Evolutionary conservation across 1,140 invertebrate genomes (phyloP).

Genomic region (Psilanteris sp.): DNA sequence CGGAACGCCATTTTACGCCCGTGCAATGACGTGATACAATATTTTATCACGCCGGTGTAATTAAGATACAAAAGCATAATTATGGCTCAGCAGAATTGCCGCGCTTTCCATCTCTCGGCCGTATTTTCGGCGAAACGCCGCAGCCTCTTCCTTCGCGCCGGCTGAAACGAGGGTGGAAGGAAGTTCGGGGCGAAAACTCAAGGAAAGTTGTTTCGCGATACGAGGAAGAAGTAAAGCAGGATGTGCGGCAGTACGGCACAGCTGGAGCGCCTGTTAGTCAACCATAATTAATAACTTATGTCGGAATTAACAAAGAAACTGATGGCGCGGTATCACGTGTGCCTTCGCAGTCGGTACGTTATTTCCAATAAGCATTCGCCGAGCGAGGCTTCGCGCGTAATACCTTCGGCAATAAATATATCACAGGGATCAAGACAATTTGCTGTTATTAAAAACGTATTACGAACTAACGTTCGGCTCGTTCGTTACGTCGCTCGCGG

Average conservation of each 20-base stretch:
- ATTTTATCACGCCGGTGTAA: slow-evolving; percentile 44
- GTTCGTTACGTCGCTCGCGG: too few species aligned
- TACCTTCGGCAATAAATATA: slow-evolving; percentile 39
- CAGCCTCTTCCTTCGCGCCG: slow-evolving; percentile 42
- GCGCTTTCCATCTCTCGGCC: slow-evolving; percentile 58
- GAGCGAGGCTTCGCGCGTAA: slow-evolving; percentile 30
- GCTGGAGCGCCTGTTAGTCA: slow-evolving; percentile 74
- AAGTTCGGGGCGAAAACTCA: slow-evolving; percentile 54
- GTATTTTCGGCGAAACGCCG: slow-evolving; percentile 51
- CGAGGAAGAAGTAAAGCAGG: slow-evolving; percentile 59
- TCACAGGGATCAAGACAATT: background rate
- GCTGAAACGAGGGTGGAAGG: slow-evolving; percentile 50
- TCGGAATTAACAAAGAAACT: slow-evolving; percentile 72
- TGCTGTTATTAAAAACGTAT: background rate
- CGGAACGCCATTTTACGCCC: slow-evolving; percentile 28
- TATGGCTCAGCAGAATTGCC: slow-evolving; percentile 57
- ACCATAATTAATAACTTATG: slow-evolving; percentile 76
- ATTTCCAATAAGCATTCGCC: slow-evolving; percentile 23
- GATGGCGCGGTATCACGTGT: slow-evolving; percentile 63
- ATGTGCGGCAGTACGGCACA: slow-evolving; percentile 65
- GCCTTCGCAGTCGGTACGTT: slow-evolving; percentile 22
- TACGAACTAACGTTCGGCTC: too few species aligned
- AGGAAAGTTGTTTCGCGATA: slow-evolving; percentile 60
- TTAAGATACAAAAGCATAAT: slow-evolving; percentile 66
- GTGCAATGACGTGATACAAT: slow-evolving; percentile 24